Base-by-base conservation (phyloP, 2,113 vertebrate genomes). In the Psilopsiagon aymara region DNA sequence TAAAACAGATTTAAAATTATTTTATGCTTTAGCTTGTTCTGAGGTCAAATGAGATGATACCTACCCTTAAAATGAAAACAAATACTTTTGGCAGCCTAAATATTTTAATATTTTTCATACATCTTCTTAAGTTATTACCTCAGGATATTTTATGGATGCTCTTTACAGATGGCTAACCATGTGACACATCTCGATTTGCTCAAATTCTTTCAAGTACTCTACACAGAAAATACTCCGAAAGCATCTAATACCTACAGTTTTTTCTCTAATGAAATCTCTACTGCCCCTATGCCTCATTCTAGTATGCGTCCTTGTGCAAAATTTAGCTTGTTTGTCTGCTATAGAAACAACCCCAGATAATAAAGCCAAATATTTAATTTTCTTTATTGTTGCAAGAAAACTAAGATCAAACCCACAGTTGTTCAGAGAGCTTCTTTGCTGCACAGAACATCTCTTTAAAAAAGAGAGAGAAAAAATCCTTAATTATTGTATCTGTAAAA, bases 281-380 rank as follows among this genome's bases (percentile, higher is more conserved):
- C 44, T 95, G 67, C 52, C n/a, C 37, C 51, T 80, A 35, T 0
- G 7, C 49, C 71, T 95, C 90, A 77, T 91, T 96, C 91, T 51
- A 81, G 53, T 76, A 46, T 0, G 0, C 27, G 39, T 82, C 81
- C 49, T 69, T 77, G 59, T 79, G 62, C 75, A 89, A 73, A 92
- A 91, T 73, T 79, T 66, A 74, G 13, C 19, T 84, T 75, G 63
- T 86, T 93, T 88, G 29, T 35, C 53, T 90, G 69, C 35, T 95
- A 9, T 78, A 88, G 82, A 62, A 92, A 90, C 87, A 94, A 94
- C 87, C 71, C 25, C 35, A 75, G 31, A 80, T 55, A 51, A 10
- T 28, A 62, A 90, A 87, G 91, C 41, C 88, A 95, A 96, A 96
- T 86, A 95, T 96, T 95, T 95, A 92, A 94, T 89, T 79, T 62